Base-by-base conservation (phyloP, 2,797 vertebrate species). In the Acomys russatus region DNA sequence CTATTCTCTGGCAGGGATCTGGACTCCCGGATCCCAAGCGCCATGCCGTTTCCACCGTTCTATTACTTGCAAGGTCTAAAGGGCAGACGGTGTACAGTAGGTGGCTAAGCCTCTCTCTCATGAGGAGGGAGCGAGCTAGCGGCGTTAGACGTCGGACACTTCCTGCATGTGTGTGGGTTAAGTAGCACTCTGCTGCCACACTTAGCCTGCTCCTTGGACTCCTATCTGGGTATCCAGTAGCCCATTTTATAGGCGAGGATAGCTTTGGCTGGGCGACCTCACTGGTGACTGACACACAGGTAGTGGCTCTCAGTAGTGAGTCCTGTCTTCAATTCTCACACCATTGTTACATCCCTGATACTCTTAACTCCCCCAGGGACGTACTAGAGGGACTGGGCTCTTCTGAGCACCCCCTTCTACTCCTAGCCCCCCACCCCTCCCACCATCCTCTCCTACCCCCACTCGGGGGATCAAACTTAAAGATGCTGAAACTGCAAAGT, bases 381-480 rank as follows among this genome's bases (percentile, higher is more conserved):
- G 64, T 68, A 18, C 11, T 25, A 4, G n/a, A 73, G 49, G 30
- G 11, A 8, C 54, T 2, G 18, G 28, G 18, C 17, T 71, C 20
- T 63, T 7, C 28, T 15, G 68, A 20, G 20, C 23, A 22, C 44
- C 35, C 54, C 14, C 1, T 20, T 80, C 28, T 3, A 28, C 9
- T 82, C 63, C n/a, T 8, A 92, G 22, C n/a, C 0, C 33, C 23
- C 30, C 1, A 20, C 23, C 15, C 14, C 7, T 0, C 1, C 25
- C 22, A 11, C 33, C 2, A 25, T 78, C 9, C 38, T 49, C 30
- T 35, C 22, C 61, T 38, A n/a, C 44, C 35, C 33, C 54, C 70
- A 86, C 54, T 23, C n/a, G 77, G 22, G 22, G 77, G 7, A 73
- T 28, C 85, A 56, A 38, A 88, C 90, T 93, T 90, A 61, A 95